A percentile compares a stretch with the other conserved stretches of the same genome.
phyloP scores from a whole-genome alignment of 1,140 invertebrate species.

The Bradynema listronoti region DNA sequence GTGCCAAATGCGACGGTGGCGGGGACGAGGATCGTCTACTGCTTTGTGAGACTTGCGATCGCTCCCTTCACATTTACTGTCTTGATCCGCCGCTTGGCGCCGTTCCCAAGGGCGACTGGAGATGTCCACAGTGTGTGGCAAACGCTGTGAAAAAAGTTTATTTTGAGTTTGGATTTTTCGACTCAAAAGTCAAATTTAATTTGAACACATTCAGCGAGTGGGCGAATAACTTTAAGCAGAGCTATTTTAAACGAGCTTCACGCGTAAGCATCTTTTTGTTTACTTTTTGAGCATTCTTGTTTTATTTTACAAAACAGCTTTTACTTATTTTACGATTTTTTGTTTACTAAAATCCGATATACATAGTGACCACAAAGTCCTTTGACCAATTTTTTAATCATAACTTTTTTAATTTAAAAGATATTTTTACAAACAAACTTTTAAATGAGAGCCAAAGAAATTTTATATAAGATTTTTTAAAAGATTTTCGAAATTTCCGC shows the following conservation, averaged over 20 bases:
- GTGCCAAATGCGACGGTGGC: conserved; percentile 81
- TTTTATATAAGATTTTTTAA: too few species aligned
- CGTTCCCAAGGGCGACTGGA: conserved; percentile 59
- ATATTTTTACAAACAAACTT: too few species aligned
- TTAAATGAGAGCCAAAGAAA: too few species aligned
- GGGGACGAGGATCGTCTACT: conserved; percentile 90
- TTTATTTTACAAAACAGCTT: too few species aligned
- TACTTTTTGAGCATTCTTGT: too few species aligned
- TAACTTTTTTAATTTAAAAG: too few species aligned
- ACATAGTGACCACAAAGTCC: too few species aligned
- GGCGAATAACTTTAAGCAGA: conserved; percentile 96
- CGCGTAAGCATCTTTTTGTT: conserved; percentile 20
- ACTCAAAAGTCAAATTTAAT: conserved; percentile 84
- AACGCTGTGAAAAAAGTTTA: conserved; percentile 73
- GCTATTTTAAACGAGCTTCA: conserved; percentile 88
- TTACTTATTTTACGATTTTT: too few species aligned
- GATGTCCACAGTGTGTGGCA: conserved; percentile 67
- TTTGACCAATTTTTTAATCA: too few species aligned
- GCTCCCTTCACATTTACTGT: conserved; percentile 95
- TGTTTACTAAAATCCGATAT: too few species aligned
- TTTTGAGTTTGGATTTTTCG: conserved; percentile 94
- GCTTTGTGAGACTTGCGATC: conserved; percentile 71
- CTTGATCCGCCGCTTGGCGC: conserved; percentile 80
- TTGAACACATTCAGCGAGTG: conserved; percentile 94
- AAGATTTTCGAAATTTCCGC: too few species aligned